phyloP scores from a whole-genome alignment of 2,113 vertebrate species.

The Neodon shergylaensis region DNA sequence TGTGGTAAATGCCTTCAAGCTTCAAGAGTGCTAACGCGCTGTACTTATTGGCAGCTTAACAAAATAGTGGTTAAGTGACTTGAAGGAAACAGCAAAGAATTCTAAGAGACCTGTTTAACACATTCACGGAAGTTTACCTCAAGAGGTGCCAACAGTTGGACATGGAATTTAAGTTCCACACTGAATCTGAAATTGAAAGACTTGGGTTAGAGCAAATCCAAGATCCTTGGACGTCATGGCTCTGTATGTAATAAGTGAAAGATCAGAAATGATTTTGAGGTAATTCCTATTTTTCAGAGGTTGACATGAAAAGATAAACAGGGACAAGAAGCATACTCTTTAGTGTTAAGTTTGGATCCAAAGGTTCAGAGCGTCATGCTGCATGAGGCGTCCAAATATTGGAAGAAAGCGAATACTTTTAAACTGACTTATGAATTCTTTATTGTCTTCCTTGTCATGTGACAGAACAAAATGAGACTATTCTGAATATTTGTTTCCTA shows the following conservation, averaged over 20 bases:
- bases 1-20: conserved; percentile 20
- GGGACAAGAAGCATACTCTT: neutral
- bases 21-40: conserved; percentile 28
- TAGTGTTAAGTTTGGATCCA: neutral
- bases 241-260: conserved; percentile 42
- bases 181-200: conserved; percentile 7
- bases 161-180: conserved; percentile 6
- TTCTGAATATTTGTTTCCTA: neutral
- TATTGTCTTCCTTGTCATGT: conserved; percentile 1
- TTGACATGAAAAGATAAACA: neutral
- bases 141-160: conserved; percentile 9
- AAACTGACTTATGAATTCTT: conserved; percentile 47
- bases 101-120: conserved; percentile 26
- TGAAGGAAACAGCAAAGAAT: conserved; percentile 11
- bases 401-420: neutral
- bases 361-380: neutral
- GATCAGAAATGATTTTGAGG: neutral
- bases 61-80: conserved; percentile 33
- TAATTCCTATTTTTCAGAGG: neutral
- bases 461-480: conserved; percentile 44
- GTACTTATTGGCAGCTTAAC: conserved; percentile 29
- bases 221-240: neutral
- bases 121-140: conserved; percentile 32
- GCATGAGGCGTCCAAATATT: neutral
- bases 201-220: conserved; percentile 17